Base-by-base conservation (phyloP, 2,113 vertebrate genomes). In the Oreochromis aureus region DNA sequence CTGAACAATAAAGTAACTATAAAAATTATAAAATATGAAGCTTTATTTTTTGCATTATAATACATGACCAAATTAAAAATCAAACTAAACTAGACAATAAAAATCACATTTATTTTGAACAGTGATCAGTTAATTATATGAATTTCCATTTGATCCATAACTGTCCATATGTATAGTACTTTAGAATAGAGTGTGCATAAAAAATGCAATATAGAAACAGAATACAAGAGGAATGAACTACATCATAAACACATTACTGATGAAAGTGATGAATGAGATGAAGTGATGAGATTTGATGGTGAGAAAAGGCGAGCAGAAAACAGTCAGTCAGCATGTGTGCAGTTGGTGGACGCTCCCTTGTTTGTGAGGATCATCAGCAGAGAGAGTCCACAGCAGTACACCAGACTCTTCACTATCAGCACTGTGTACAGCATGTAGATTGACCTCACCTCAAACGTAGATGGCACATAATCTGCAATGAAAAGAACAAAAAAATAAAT, bases 391-490 rank as follows among this genome's bases (percentile, higher is more conserved):
- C 89, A 84, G 84, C 89, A 66, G 84, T 22, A 88, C 39, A 88
- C 54, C 89, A 90, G 71, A 86, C 89, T 88, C 83, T 90, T 90
- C 83, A 86, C 61, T 24, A 51, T 84, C 83, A 88, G 86, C 84
- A 56, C 22, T 13, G 73, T 51, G 86, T 81, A 91, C 6, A 86
- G 34, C 81, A 86, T 1, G 6, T 4, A 24, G 22, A 90, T 34
- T 83, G 61, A 44, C 89, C 48, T 86, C 86, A 87, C 89, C 69
- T 8, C 6, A 16, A 18, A 63, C 41, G 10, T 41, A 41, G 36
- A 13, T 59, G 2, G 81, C 18, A n/a, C 13, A 13, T 13, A 46
- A 46, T 46, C 46, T 48, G 46, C 6, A 12, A 5, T 46, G 44
- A 13, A 46, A 46, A 3, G 15, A 48, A 6, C 5, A 15, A 41